phyloP scores from a whole-genome alignment of 2,888 invertebrate species.

The Apamea epomidion region DNA sequence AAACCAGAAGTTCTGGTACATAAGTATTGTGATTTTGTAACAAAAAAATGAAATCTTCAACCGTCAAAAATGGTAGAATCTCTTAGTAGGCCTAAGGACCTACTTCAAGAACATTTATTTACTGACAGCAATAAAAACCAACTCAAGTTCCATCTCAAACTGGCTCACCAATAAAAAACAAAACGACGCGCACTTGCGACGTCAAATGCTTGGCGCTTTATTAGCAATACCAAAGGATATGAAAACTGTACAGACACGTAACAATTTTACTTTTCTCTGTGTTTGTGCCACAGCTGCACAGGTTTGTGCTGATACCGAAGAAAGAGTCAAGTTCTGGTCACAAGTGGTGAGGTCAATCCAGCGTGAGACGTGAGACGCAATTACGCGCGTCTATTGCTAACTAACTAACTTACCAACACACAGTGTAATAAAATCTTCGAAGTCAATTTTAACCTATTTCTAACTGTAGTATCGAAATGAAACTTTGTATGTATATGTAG shows the following conservation, averaged over 20 bases:
- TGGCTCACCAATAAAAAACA: conserved; percentile 39
- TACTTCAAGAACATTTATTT: conserved; percentile 41
- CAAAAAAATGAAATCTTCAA: conserved; percentile 5
- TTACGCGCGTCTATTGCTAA: too few relatives aligned
- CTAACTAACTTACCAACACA: too few relatives aligned
- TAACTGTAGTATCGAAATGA: too few relatives aligned
- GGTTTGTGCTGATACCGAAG: too few relatives aligned
- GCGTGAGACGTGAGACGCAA: too few relatives aligned
- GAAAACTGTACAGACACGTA: background rate
- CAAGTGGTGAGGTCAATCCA: too few relatives aligned
- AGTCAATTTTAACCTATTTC: too few relatives aligned
- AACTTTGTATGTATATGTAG: too few relatives aligned
- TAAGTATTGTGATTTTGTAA: background rate
- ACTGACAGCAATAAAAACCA: conserved; percentile 53
- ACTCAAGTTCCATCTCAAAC: conserved; percentile 48
- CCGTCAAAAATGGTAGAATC: conserved; percentile 1
- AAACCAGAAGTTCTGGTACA: background rate
- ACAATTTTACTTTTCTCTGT: background rate
- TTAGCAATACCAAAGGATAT: conserved; percentile 38
- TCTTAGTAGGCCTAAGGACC: conserved; percentile 20
- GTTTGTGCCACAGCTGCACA: too few relatives aligned
- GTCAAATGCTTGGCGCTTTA: conserved; percentile 53
- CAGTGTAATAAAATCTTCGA: too few relatives aligned
- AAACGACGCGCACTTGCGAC: conserved; percentile 40
- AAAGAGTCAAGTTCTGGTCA: too few relatives aligned